Base-by-base conservation (phyloP, 1,140 invertebrate genomes). In the Polypedilum pembai region DNA sequence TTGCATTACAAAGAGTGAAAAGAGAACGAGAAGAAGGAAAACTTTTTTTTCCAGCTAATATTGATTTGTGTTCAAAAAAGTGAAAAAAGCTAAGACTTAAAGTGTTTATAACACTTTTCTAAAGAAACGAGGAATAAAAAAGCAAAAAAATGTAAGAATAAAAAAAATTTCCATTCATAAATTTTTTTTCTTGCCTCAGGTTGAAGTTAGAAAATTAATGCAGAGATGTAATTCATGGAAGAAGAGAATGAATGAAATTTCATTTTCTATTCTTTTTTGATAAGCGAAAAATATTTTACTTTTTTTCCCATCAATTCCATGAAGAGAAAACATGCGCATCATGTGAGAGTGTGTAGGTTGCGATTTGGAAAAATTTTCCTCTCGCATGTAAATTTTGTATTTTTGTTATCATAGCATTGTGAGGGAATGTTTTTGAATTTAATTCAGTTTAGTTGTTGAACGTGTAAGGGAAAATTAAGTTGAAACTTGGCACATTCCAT, bases 1-100 rank as follows among this genome's bases (percentile, higher is more conserved):
- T 56, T n/a, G 15, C 3, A 56, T 56, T n/a, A n/a, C 12, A 56
- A 15, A n/a, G 45, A 56, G n/a, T n/a, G n/a, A 56, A 15, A 56
- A 56, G 15, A 45, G 7, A 45, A 45, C 1, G 41, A 45, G 41
- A n/a, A 45, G 12, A 56, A 56, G n/a, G n/a, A 56, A 56, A 56
- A 56, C 8, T 45, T 45, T 56, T 56, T 56, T n/a, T 56, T 56
- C 45, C 45, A 56, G 45, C 45, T 56, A 56, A 56, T 56, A 56
- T 56, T 56, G 45, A 56, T 56, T 56, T 56, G 45, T 56, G 45
- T 56, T 12, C 8, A 45, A 33, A 56, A 56, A 15, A 56, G 8
- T 56, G 45, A 56, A 56, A n/a, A 4, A 56, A 15, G 12, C n/a
- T 56, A 3, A 8, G 8, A 45, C 2, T 4, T 12, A 12, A 45